Conservation (phyloP, 1,140 invertebrate species). For the Diachasmimorpha longicaudata region DNA sequence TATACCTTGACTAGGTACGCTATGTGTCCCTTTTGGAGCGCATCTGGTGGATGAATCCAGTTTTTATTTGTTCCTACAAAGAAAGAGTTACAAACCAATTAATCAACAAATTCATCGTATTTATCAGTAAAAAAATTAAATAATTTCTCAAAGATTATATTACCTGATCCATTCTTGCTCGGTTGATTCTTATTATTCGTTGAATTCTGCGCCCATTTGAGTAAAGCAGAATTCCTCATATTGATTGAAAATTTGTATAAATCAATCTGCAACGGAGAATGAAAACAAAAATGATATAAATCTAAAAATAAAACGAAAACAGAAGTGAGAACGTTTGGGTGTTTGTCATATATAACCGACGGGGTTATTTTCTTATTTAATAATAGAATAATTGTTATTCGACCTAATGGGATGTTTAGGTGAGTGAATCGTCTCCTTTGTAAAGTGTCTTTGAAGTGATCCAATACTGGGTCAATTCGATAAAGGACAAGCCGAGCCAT, state of each 20-base stretch:
- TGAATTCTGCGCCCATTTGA: conserved; percentile 68
- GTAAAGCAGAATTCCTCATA: conserved; percentile 67
- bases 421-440: background rate
- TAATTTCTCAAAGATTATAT: conserved; percentile 4
- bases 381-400: background rate
- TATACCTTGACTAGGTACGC: conserved; percentile 95
- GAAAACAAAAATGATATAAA: background rate
- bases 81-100: conserved; percentile 1
- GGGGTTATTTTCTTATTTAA: background rate
- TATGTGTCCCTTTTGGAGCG: conserved; percentile 92
- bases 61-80: conserved; percentile 67
- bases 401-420: background rate
- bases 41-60: conserved; percentile 94
- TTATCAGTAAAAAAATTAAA: background rate
- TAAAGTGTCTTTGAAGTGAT: background rate
- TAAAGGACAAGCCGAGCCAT: background rate
- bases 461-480: background rate
- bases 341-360: background rate
- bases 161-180: conserved; percentile 54
- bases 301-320: background rate
- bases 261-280: background rate
- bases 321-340: background rate
- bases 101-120: background rate
- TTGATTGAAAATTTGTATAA: background rate
- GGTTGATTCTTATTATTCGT: conserved; percentile 63